A percentile compares a stretch with the other conserved stretches of the same genome.
phyloP scores from a whole-genome alignment of 2,888 invertebrate species.

The Selenia dentaria region DNA sequence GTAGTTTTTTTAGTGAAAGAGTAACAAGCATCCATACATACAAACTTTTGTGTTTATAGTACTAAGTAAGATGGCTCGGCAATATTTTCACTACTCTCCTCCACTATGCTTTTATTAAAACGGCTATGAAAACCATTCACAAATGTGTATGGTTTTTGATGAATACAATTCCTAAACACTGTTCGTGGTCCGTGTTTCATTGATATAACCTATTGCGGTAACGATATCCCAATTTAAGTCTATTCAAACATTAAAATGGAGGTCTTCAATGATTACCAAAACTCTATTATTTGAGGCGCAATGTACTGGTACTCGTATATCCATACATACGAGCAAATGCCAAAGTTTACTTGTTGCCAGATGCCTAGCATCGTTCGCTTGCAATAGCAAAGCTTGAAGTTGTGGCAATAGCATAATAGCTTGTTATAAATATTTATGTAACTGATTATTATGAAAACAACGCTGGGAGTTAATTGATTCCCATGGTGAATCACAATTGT shows the following conservation, averaged over 20 bases:
- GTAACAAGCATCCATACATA: too few species aligned
- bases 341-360: constrained; percentile 16
- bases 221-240: constrained; percentile 15
- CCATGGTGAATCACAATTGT: constrained; percentile 4
- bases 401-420: constrained; percentile 19
- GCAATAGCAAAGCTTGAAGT: constrained; percentile 10
- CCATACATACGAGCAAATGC: constrained; percentile 14
- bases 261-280: constrained; percentile 7
- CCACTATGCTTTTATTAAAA: too few species aligned
- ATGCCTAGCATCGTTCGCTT: constrained; percentile 1
- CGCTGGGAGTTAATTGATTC: constrained; percentile 8
- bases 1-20: too few species aligned
- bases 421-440: constrained; percentile 14
- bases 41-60: too few species aligned
- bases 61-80: too few species aligned
- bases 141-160: too few species aligned
- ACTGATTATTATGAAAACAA: constrained; percentile 10
- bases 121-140: too few species aligned
- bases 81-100: too few species aligned
- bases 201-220: constrained; percentile 3
- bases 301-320: neutral
- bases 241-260: constrained; percentile 21
- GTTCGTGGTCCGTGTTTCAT: too few species aligned
- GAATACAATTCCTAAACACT: too few species aligned
- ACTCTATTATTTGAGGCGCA: constrained; percentile 9